Evolutionary conservation across 2,888 invertebrate species (phyloP).

Genomic region (Tenthredo notha): DNA sequence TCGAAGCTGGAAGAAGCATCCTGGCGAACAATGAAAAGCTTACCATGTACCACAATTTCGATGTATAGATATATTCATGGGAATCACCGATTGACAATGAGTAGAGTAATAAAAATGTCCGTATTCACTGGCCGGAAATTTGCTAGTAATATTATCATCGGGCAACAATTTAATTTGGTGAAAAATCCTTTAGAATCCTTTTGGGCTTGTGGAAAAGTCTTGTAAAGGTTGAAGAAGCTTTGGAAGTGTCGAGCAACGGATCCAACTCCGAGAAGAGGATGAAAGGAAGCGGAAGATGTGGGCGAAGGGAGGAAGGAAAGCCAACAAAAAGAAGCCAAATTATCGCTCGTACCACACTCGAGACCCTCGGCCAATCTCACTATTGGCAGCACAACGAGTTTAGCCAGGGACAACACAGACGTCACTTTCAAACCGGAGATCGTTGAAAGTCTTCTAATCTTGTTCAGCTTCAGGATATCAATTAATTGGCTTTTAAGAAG

Average conservation of each 20-base stretch:
- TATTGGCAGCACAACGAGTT: slow-evolving; percentile 19
- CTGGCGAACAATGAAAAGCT: not conserved
- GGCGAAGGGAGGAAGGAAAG: not conserved
- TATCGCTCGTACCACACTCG: slow-evolving; percentile 44
- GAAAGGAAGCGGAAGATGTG: slow-evolving; percentile 22
- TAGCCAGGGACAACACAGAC: slow-evolving; percentile 3
- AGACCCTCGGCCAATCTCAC: slow-evolving; percentile 37
- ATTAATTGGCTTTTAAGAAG: slow-evolving; percentile 28
- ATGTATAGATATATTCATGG: not conserved
- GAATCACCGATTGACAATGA: not conserved
- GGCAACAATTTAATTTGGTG: slow-evolving; percentile 47
- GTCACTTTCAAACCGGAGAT: slow-evolving; percentile 16
- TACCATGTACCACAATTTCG: not conserved
- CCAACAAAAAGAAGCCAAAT: slow-evolving; percentile 36
- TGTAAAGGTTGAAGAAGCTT: not conserved
- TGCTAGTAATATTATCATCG: slow-evolving; percentile 12
- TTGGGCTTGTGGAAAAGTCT: not conserved
- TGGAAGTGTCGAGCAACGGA: slow-evolving; percentile 7
- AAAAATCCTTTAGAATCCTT: slow-evolving; percentile 44
- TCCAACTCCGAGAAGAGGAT: slow-evolving; percentile 3
- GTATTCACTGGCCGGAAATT: slow-evolving; percentile 28
- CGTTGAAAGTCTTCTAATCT: slow-evolving; percentile 10
- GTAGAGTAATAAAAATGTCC: not conserved
- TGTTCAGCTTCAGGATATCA: not conserved
- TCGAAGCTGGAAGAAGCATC: not conserved